Conservation (phyloP, 2,888 invertebrate genomes). For the Oscheius sp. region DNA sequence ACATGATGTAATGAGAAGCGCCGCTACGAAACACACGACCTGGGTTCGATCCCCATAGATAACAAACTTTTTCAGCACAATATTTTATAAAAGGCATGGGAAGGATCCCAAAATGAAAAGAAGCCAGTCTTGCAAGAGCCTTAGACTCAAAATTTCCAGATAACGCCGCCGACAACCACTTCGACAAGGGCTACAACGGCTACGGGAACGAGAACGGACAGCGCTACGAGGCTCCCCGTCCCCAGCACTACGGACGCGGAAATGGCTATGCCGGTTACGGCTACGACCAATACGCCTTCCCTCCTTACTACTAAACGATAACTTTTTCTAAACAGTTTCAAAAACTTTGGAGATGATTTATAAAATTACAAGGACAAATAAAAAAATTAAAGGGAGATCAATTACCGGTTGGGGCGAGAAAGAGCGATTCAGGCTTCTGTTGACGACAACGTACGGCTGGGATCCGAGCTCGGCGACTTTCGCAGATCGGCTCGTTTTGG, state of each 20-base stretch:
- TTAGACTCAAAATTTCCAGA: neutral
- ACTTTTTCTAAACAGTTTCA: too few relatives aligned
- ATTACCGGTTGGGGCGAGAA: neutral
- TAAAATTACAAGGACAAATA: neutral
- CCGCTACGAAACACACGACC: too few relatives aligned
- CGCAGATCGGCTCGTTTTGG: constrained; percentile 10
- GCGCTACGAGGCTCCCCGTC: constrained; percentile 39
- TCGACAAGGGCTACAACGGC: constrained; percentile 59
- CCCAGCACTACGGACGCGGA: constrained; percentile 50
- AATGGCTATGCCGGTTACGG: constrained; percentile 45
- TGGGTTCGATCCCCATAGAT: too few relatives aligned
- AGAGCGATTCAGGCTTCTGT: neutral
- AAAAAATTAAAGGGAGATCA: neutral
- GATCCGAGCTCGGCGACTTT: constrained; percentile 1
- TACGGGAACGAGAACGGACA: constrained; percentile 53
- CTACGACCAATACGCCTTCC: constrained; percentile 34
- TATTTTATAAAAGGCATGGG: too few relatives aligned
- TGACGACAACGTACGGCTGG: neutral
- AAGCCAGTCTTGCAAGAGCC: neutral
- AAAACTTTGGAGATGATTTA: too few relatives aligned
- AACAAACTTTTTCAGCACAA: too few relatives aligned
- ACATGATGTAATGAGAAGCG: too few relatives aligned
- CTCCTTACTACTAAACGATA: constrained; percentile 13
- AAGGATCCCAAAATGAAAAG: too few relatives aligned
- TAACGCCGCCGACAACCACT: constrained; percentile 53